Conservation (phyloP, 2,888 invertebrate species). For the Drosophila vallismaia region DNA sequence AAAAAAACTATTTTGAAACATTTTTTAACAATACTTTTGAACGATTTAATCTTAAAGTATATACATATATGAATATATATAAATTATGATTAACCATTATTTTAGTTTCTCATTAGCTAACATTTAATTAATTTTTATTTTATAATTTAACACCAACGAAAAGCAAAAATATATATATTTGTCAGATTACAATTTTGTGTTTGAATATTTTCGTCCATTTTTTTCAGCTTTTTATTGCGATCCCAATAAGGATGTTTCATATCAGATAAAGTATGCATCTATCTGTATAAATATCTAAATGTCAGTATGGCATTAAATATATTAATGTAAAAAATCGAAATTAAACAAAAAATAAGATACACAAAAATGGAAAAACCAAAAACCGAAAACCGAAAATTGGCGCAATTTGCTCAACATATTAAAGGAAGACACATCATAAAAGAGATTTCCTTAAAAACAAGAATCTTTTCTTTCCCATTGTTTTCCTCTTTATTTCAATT, state of each 20-base stretch:
- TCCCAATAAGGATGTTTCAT: constrained; percentile 31
- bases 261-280: constrained; percentile 38
- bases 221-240: constrained; percentile 6
- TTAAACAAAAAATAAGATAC: constrained; percentile 7
- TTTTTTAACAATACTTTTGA: constrained; percentile 22
- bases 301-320: constrained; percentile 30
- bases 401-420: constrained; percentile 66
- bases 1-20: constrained; percentile 13
- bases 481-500: constrained; percentile 32
- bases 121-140: constrained; percentile 33
- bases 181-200: constrained; percentile 36
- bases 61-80: neutral
- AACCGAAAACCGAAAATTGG: constrained; percentile 59
- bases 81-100: constrained; percentile 35
- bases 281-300: constrained; percentile 44
- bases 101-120: constrained; percentile 35
- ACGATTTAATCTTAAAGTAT: constrained; percentile 37
- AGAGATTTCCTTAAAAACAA: constrained; percentile 11
- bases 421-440: constrained; percentile 18
- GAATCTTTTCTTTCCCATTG: constrained; percentile 13
- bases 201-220: constrained; percentile 7
- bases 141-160: constrained; percentile 33
- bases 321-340: constrained; percentile 36
- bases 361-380: constrained; percentile 13
- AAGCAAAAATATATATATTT: constrained; percentile 23